Base-by-base conservation (phyloP, 2,888 invertebrate species). In the Mimachlamys varia region DNA sequence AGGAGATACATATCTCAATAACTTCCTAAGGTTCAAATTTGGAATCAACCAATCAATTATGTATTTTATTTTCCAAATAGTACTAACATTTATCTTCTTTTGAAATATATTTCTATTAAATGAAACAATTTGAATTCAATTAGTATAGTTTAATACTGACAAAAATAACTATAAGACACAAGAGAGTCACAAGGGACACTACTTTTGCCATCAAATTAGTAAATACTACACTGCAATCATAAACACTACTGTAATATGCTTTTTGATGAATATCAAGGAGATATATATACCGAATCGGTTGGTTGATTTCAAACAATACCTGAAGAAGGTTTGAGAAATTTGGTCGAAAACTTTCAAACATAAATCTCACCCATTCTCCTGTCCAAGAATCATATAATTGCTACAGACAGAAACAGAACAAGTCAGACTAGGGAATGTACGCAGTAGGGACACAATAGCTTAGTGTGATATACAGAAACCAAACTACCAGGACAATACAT, bases 321-420 rank as follows among this genome's bases (percentile, higher is more conserved):
- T 76, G 76, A 22, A 76, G 76, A 33, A 76, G 27, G 27, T 76
- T 27, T 33, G 76, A 76, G 76, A 76, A 2, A 33, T 33, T 33
- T 33, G 76, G 76, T 76, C 76, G 2, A 76, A 76, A 22, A 76
- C 76, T 76, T 76, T 76, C 76, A 76, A 76, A 76, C 76, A 27
- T 27, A 7, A 33, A 76, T 76, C 76, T 76, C 76, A 76, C 76
- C 76, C 76, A 76, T 76, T 76, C 76, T 76, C 76, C 76, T 33
- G 76, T 76, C 76, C 76, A 76, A 76, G 76, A 76, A 76, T 76
- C 33, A 76, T 76, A 76, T 33, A 76, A 76, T 76, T 76, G 76
- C 76, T 76, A 76, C 33, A 33, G 76, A 76, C 76, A 76, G 76
- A 76, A 76, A 76, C 33, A 27, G 76, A 76, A 58, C 22, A n/a